These are phyloP conservation scores for Vimba vimba DNA, from an alignment of 2,113 vertebrate species.

Conservation along the genomic window DNA sequence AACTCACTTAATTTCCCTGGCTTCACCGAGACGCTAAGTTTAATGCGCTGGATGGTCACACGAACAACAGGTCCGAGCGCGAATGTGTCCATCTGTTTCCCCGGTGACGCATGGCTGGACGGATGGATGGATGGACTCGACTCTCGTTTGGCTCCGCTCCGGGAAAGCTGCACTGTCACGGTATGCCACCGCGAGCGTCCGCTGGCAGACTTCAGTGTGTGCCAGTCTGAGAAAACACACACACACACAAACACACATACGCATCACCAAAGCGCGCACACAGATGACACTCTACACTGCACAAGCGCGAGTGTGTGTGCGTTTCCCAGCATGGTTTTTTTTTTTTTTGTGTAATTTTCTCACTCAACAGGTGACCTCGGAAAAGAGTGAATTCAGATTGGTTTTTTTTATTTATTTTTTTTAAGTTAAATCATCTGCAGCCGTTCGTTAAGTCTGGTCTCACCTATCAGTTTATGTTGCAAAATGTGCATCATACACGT, in stretches of 20 bases:
- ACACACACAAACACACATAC: neutral
- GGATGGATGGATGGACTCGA: neutral
- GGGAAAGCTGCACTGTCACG: constrained; percentile 41
- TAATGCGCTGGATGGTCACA: neutral
- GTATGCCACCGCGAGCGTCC: constrained; percentile 18
- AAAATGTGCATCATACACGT: neutral
- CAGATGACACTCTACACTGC: constrained; percentile 6
- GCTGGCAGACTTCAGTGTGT: constrained; percentile 35
- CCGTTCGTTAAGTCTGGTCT: neutral
- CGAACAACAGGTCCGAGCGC: constrained; percentile 33
- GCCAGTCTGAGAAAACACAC: constrained; percentile 34
- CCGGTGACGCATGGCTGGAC: neutral
- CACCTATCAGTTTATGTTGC: neutral
- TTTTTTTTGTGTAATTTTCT: neutral
- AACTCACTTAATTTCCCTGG: neutral
- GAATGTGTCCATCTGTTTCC: constrained; percentile 29
- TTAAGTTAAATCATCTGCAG: neutral
- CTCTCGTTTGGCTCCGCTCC: neutral
- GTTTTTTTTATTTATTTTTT: neutral
- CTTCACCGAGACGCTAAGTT: neutral
- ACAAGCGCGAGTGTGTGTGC: neutral
- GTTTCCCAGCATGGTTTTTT: neutral
- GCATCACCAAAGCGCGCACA: constrained; percentile 39
- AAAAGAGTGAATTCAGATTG: neutral
- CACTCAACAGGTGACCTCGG: constrained; percentile 10